These are phyloP conservation scores for Phainopepla nitens DNA, from an alignment of 2,113 vertebrate species.

Conservation along the genomic window DNA sequence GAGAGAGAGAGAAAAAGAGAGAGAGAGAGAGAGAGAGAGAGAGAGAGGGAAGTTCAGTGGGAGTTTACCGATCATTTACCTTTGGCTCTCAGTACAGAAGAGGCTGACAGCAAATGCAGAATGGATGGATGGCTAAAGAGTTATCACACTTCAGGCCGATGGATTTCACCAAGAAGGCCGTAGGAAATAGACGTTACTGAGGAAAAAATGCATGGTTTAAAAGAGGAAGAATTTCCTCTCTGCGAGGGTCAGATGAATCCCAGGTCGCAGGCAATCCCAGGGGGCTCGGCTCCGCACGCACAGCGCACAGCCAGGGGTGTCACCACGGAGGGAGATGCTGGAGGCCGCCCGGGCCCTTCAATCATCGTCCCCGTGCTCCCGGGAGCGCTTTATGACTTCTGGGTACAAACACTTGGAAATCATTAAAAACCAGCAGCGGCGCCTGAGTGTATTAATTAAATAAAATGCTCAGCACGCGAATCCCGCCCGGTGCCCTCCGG, in stretches of 20 bases:
- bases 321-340: background rate
- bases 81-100: background rate
- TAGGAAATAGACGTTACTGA: background rate
- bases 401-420: conserved; percentile 68
- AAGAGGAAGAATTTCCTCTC: background rate
- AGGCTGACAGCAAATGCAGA: background rate
- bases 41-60: background rate
- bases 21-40: too few species aligned
- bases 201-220: background rate
- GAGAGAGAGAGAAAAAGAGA: too few species aligned
- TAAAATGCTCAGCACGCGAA: conserved; percentile 56
- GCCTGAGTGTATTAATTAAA: conserved; percentile 70
- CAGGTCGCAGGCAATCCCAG: background rate
- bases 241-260: background rate
- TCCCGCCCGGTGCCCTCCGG: background rate
- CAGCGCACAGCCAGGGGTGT: background rate
- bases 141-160: fast-evolving
- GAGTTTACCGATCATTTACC: background rate
- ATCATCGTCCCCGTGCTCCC: background rate
- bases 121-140: background rate
- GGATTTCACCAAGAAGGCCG: fast-evolving
- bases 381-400: conserved; percentile 36
- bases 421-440: conserved; percentile 28
- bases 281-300: fast-evolving
- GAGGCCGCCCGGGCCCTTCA: background rate